Conservation (phyloP, 1,140 invertebrate species). For the Drosophila bipectinata region DNA sequence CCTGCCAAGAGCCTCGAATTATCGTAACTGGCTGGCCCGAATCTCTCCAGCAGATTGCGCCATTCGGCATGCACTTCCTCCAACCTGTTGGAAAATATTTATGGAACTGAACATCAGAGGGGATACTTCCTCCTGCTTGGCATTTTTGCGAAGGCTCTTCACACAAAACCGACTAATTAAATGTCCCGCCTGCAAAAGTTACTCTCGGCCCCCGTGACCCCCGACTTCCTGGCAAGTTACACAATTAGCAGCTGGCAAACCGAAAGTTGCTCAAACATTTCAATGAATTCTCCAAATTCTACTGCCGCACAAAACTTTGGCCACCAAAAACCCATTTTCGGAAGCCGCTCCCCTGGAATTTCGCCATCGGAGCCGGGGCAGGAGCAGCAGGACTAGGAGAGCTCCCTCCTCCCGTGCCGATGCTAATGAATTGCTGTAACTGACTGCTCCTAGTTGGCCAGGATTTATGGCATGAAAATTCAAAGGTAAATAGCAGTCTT, state of each 20-base stretch:
- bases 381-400: too few relatives aligned
- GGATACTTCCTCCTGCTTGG: background rate
- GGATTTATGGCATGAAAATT: conserved; percentile 77
- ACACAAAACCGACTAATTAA: conserved; percentile 67
- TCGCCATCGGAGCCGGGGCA: background rate
- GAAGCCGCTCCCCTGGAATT: background rate
- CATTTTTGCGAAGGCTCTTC: conserved; percentile 16
- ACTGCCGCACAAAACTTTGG: conserved; percentile 54
- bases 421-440: conserved; percentile 79
- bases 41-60: conserved; percentile 44
- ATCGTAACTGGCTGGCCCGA: conserved; percentile 40
- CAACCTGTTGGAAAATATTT: too few relatives aligned
- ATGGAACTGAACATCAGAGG: background rate
- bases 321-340: conserved; percentile 37
- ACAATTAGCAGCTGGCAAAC: conserved; percentile 67
- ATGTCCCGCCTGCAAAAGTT: conserved; percentile 66
- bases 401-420: conserved; percentile 8
- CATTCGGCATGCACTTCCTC: background rate
- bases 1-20: conserved; percentile 79
- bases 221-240: conserved; percentile 58
- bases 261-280: conserved; percentile 74
- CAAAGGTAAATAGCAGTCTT: conserved; percentile 72
- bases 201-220: conserved; percentile 42
- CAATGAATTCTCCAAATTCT: conserved; percentile 75
- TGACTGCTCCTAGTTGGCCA: conserved; percentile 51